Base-by-base conservation (phyloP, 2,113 vertebrate species). In the Paralichthys olivaceus region DNA sequence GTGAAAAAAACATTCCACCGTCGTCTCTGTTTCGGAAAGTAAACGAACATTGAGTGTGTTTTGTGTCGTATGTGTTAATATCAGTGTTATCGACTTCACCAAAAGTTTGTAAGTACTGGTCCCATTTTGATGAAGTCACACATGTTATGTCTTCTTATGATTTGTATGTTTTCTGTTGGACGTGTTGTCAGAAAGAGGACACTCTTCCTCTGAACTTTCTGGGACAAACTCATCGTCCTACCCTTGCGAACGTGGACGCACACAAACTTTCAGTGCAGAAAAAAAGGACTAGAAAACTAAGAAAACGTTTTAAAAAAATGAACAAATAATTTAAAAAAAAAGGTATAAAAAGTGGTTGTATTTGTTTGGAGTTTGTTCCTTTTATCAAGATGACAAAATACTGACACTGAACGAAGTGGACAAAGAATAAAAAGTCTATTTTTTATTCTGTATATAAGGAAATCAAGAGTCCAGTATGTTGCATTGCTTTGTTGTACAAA, bases 401-500 rank as follows among this genome's bases (percentile, higher is more conserved):
- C 68, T 84, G 86, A 94, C 89, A 93, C 93, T 92, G 93, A 94
- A 93, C 86, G 28, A 90, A 89, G 90, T 91, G 88, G 90, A 93
- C 87, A 84, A 93, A 91, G 90, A 89, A 91, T 93, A 92, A 93
- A 92, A 93, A 92, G 79, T 90, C 72, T 93, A 92, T 93, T 94
- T 94, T 93, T 92, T 93, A 93, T 93, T 95, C 91, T 89, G 86
- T 94, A 94, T 92, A 84, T 84, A 93, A 90, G 89, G 91, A 90
- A 83, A 93, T 87, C 53, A 59, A 89, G 92, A 91, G 61, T 80
- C 86, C 91, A 87, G 71, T 87, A 69, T 85, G 86, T 91, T 91
- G 92, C 90, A 81, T 94, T 95, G 93, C 90, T 93, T 93, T 89
- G 90, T 96, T 95, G 94, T 95, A 93, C 94, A 95, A 95, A 90